Base-by-base conservation (phyloP, 2,113 vertebrate species). In the Salvelinus namaycush region DNA sequence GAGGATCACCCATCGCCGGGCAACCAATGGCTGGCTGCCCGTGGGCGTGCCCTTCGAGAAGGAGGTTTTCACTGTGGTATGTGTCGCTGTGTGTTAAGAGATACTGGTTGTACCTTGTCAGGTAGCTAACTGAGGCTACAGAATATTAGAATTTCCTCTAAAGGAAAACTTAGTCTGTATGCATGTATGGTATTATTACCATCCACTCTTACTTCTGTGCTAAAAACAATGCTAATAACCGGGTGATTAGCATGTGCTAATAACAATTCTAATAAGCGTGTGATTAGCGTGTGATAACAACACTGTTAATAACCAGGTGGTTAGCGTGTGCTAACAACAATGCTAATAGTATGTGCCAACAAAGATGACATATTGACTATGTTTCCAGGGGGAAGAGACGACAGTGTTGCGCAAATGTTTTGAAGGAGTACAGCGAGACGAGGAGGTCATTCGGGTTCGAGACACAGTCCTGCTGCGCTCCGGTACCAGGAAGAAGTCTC, bases 381-480 rank as follows among this genome's bases (percentile, higher is more conserved):
- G 78, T 87, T 79, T 75, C 8, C 89, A 99, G 97, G 96, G 95
- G n/a, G 96, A 98, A 79, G 96, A 97, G 0, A 90, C 95, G 69
- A 93, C 91, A 3, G 96, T 95, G 20, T 89, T 95, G 79, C 95
- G 97, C 81, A 96, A 94, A 90, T 98, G 97, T 89, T 99, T 96
- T 76, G 95, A 98, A 89, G 97, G 95, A 0, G 96, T 99, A 87
- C 94, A 96, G 89, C 93, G 97, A 77, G 96, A 96, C 0, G 94
- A 95, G 64, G 97, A 99, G 72, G 93, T 97, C 59, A 98, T 99
- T 91, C 93, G 93, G 60, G 97, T 99, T 75, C 94, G 97, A 71
- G 97, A 99, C 81, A 97, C 96, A 0, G 97, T 99, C 80, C 95
- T 99, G 66, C 90, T 99, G 74, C 97, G 97, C 78, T 99, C 97